Evolutionary conservation across 2,888 invertebrate species (phyloP).

Genomic region (Tipula confusa): DNA sequence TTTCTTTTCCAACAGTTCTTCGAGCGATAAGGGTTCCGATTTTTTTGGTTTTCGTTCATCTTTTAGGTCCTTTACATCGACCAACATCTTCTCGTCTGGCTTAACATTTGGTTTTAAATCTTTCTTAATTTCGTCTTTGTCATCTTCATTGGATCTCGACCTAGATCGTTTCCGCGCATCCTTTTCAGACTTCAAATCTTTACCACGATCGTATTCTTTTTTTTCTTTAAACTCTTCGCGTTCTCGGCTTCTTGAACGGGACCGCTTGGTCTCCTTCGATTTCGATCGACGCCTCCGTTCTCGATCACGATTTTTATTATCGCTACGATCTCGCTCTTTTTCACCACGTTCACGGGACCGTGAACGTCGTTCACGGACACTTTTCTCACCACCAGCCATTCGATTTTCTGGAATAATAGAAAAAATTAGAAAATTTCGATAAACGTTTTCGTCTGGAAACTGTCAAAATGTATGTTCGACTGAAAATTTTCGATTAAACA

Average conservation of each 20-base stretch:
- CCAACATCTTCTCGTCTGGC: background rate
- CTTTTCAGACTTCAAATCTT: background rate
- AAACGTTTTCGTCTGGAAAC: background rate
- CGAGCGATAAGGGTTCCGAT: constrained; percentile 86
- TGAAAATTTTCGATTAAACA: background rate
- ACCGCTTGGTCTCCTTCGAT: background rate
- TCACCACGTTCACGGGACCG: constrained; percentile 49
- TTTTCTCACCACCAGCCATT: constrained; percentile 51
- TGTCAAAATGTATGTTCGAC: background rate
- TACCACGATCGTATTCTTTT: background rate
- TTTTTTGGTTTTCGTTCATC: constrained; percentile 51
- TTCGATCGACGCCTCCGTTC: constrained; percentile 38
- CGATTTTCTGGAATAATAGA: constrained; percentile 37
- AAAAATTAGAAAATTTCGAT: background rate
- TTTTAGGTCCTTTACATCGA: constrained; percentile 35
- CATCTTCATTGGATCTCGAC: background rate
- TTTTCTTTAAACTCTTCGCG: background rate
- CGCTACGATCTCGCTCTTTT: constrained; percentile 34
- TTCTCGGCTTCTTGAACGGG: background rate
- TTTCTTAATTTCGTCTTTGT: background rate
- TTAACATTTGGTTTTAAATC: background rate
- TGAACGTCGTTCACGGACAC: constrained; percentile 47
- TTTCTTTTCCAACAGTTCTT: constrained; percentile 91
- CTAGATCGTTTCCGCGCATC: background rate
- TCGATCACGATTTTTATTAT: constrained; percentile 35